Evolutionary conservation across 2,888 invertebrate genomes (phyloP), one percentile per base, ranked within the genome.

Genomic region (Ctena decussata): DNA sequence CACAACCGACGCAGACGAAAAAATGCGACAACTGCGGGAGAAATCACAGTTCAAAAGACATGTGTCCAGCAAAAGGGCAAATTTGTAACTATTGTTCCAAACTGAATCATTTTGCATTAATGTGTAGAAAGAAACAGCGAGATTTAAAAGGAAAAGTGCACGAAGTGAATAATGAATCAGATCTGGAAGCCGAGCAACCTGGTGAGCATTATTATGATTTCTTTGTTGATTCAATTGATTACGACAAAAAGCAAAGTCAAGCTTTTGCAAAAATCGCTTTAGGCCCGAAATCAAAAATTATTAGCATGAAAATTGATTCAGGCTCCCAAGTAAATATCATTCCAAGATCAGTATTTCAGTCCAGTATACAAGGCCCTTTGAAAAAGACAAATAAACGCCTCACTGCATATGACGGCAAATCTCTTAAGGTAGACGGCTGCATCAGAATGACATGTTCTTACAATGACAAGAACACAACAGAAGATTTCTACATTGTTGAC

Each of bases 21-120:
- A 18, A 77, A 30, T 77, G 77, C 44, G 30, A 49, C 11, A 32
- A 71, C 24, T 82, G 82, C 79, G 85, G 77, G 24, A 41, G 35
- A 46, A 24, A 73, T 12, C 84, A 85, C 75, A 0, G 18, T 8
- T 32, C 35, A 60, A 1, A 3, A 24, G 74, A 71, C 32, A 44
- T 57, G n/a, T 85, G 85, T 41, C 85, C 81, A 18, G 79, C 78
- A 21, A 37, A 79, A 57, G 85, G 85, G 21, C 71, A 82, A 80
- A 35, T 41, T 37, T 85, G 85, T 41, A n/a, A 35, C 1, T 82
- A 74, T 39, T 85, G 78, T 60, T 15, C 37, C 6, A 78, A 65
- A 49, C 41, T 24, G 24, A 73, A 82, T 44, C 78, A 85, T 32
- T 85, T 76, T 76, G 71, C 75, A 6, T 71, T 39, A 18, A 73